Evolutionary conservation across 2,797 vertebrate species (phyloP), one percentile per base, ranked within the genome.

Genomic region (Thripadectes ignobilis): DNA sequence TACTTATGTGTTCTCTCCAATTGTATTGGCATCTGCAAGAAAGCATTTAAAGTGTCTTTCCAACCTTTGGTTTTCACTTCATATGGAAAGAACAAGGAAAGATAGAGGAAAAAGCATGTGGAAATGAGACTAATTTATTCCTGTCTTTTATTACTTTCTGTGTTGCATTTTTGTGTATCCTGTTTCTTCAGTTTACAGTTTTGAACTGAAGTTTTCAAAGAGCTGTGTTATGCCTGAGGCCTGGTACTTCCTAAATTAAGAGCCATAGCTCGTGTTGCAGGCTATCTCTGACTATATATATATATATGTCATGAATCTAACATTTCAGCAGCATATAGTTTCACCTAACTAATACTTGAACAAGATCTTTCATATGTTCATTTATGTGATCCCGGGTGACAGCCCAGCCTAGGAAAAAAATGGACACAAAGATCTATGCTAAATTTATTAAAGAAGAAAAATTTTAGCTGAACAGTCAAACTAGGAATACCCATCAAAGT

Each of bases 221-320:
- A 90, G 24, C 38, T 95, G 14, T 12, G 1, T 83, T 88, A 13
- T 63, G 59, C 49, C 57, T 71, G 55, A 93, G 71, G 48, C 68
- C 62, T 80, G 66, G 89, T 95, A 75, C 30, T 84, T 95, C 88
- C 57, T 52, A 88, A 95, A 68, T 88, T 75, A 91, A 85, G 39
- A 93, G 65, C 27, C 30, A 19, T 63, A 85, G 75, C 55, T 93
- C 83, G 93, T 77, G 14, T 94, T 88, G 65, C 21, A 82, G 46
- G n/a, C 49, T 83, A 36, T 84, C 67, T 95, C 2, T 89, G 61
- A 26, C 80, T 95, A 48, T 24, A 24, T 48, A 14, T 24, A 24
- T 61, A 10, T 75, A 74, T 10, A 10, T 76, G 45, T 75, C 48
- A 76, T 59, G 75, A 39, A 49, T 77, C 52, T 91, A 74, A 75